Percentiles rank a stretch among this genome's conserved stretches.
Evolutionary conservation across 2,113 vertebrate genomes (phyloP).

Genomic region (Eudyptes chrysolophus): DNA sequence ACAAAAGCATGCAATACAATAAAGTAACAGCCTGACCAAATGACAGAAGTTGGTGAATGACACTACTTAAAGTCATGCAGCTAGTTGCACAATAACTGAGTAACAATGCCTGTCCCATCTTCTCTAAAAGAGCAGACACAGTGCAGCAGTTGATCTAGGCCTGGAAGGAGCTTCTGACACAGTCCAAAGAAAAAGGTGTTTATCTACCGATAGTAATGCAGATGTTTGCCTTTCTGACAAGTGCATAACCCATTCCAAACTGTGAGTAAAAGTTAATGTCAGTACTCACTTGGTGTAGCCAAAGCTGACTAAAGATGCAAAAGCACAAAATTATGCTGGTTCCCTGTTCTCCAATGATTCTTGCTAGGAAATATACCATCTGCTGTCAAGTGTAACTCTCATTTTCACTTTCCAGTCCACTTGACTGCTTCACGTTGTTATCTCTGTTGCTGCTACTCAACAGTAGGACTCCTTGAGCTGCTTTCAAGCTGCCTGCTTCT

Average conservation of each 20-base stretch:
- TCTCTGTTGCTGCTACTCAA: neutral
- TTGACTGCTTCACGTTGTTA: neutral
- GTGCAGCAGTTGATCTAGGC: neutral
- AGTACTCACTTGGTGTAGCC: neutral
- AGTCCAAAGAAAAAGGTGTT: neutral
- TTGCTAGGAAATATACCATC: neutral
- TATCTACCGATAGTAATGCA: neutral
- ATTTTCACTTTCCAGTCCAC: constrained; percentile 29
- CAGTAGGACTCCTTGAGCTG: neutral
- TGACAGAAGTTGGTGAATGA: neutral
- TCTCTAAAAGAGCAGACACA: neutral
- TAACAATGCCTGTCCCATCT: neutral
- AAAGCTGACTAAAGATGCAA: neutral
- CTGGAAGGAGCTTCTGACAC: neutral
- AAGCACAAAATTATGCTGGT: neutral
- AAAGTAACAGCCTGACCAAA: neutral
- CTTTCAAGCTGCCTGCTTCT: neutral
- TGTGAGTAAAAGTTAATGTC: neutral
- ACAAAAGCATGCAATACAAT: neutral
- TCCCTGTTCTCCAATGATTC: neutral
- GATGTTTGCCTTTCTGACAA: neutral
- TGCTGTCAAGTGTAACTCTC: neutral
- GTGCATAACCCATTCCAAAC: neutral
- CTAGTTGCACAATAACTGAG: neutral
- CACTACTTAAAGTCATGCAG: neutral